Conservation (phyloP, 2,797 vertebrate genomes). For the Rhyacichthys aspro region DNA sequence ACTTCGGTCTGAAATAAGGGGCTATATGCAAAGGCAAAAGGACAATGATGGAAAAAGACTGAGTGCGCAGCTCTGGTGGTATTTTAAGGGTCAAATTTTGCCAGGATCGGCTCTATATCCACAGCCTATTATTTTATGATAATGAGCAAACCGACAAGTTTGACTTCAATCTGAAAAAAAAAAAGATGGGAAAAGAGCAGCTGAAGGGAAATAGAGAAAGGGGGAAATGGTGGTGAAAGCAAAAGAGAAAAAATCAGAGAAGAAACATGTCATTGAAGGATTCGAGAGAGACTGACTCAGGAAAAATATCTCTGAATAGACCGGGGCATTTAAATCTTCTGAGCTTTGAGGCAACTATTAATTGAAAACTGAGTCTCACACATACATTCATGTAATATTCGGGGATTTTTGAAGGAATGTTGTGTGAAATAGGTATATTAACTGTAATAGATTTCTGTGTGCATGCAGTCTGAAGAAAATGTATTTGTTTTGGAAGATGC, state of each 20-base stretch:
- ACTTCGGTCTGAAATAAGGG: background rate
- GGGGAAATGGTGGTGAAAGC: conserved; percentile 22
- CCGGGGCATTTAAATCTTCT: too few relatives aligned
- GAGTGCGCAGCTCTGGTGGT: conserved; percentile 40
- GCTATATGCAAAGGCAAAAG: conserved; percentile 6
- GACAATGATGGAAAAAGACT: conserved; percentile 35
- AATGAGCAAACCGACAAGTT: conserved; percentile 69
- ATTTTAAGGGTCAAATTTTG: conserved; percentile 47
- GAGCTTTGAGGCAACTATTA: too few relatives aligned
- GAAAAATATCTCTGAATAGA: too few relatives aligned
- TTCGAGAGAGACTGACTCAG: conserved; percentile 48
- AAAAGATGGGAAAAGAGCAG: conserved; percentile 8
- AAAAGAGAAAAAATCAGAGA: conserved; percentile 23
- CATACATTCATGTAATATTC: too few relatives aligned
- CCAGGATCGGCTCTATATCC: conserved; percentile 54
- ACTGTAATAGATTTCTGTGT: too few relatives aligned
- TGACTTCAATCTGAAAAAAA: conserved; percentile 57
- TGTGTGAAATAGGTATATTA: too few relatives aligned
- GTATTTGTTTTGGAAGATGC: too few relatives aligned
- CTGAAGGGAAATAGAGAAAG: background rate
- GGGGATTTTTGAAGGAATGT: too few relatives aligned
- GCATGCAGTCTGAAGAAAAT: too few relatives aligned
- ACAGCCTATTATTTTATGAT: conserved; percentile 81
- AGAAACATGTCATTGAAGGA: conserved; percentile 37
- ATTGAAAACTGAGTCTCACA: too few relatives aligned